Conservation (phyloP, 2,888 invertebrate species). For the Ptilodon capucinus region DNA sequence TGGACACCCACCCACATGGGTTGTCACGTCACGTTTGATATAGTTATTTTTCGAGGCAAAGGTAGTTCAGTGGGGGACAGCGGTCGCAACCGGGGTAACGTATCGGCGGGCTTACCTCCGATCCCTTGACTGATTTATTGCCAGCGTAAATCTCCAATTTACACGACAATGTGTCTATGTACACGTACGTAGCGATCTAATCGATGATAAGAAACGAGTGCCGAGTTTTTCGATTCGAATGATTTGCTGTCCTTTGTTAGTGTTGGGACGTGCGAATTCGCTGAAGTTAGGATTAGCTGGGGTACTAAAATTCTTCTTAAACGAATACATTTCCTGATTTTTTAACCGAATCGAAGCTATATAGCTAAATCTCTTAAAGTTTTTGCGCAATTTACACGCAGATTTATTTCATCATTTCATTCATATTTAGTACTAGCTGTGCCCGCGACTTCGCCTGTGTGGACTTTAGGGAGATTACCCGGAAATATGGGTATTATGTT, state of each 20-base stretch:
- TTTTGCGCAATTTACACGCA: too few species aligned
- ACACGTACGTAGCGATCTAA: conserved; percentile 47
- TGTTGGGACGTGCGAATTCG: conserved; percentile 26
- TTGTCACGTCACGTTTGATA: background rate
- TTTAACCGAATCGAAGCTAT: too few species aligned
- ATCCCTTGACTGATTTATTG: conserved; percentile 78
- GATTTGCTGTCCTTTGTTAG: conserved; percentile 9
- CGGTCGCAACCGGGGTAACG: conserved; percentile 59
- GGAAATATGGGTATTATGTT: too few species aligned
- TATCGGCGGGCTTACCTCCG: conserved; percentile 71
- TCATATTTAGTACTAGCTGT: too few species aligned
- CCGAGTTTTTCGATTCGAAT: conserved; percentile 20
- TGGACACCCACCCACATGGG: background rate
- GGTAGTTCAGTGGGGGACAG: conserved; percentile 52
- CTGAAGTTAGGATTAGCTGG: conserved; percentile 13
- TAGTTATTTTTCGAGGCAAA: conserved; percentile 38
- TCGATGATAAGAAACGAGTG: conserved; percentile 51
- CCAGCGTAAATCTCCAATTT: conserved; percentile 77
- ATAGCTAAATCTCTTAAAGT: too few species aligned
- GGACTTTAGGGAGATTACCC: too few species aligned
- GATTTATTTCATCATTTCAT: too few species aligned
- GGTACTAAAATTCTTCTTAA: too few species aligned
- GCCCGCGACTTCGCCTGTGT: too few species aligned
- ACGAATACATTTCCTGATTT: too few species aligned
- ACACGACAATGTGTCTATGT: conserved; percentile 61